Conservation (phyloP, 2,888 invertebrate species). For the Chloromyia formosa region DNA sequence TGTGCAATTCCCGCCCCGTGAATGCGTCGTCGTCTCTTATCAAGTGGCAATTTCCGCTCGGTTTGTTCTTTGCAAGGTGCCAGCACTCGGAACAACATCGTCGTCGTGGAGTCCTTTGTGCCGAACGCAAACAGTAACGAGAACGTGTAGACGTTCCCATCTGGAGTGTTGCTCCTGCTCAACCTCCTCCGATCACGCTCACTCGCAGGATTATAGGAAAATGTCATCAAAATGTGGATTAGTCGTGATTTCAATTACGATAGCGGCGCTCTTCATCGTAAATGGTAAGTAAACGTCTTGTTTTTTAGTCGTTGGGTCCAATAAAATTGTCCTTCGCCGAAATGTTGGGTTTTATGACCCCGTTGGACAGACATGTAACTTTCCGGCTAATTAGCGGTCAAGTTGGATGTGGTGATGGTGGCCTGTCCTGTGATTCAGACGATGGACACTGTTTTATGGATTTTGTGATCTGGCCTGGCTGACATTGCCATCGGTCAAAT, state of each 20-base stretch:
- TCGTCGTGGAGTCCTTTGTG: slow-evolving; percentile 30
- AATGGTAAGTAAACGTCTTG: slow-evolving; percentile 59
- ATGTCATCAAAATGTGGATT: slow-evolving; percentile 64
- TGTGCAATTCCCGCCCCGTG: background rate
- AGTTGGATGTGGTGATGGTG: background rate
- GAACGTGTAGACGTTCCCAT: slow-evolving; percentile 11
- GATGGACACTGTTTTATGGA: background rate
- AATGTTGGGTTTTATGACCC: no score
- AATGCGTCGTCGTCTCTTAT: background rate
- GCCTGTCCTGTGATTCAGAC: background rate
- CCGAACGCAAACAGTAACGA: background rate
- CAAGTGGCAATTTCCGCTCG: background rate
- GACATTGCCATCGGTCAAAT: no score
- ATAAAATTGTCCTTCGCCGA: background rate
- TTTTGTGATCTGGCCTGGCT: no score
- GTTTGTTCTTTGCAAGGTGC: background rate
- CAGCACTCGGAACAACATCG: background rate
- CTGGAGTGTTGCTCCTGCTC: background rate
- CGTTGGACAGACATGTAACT: background rate
- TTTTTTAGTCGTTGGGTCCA: background rate
- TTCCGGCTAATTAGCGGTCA: slow-evolving; percentile 18
- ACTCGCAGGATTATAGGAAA: slow-evolving; percentile 37
- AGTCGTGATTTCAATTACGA: slow-evolving; percentile 61
- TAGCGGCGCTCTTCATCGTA: slow-evolving; percentile 64
- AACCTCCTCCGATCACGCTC: background rate